Base-by-base conservation (phyloP, 2,797 vertebrate species). In the Enteromius trimaculatus region DNA sequence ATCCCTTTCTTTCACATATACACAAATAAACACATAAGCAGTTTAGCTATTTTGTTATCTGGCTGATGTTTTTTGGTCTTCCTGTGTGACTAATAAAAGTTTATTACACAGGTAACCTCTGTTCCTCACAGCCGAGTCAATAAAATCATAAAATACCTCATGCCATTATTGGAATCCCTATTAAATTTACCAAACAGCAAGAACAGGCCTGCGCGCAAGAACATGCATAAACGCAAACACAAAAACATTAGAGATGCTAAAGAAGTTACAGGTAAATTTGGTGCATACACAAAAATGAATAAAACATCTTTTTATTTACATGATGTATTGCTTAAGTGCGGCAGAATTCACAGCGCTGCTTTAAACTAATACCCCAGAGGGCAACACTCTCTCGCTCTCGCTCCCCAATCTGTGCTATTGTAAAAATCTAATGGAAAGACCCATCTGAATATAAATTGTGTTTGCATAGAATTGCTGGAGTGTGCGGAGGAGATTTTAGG, bases 261-360 rank as follows among this genome's bases (percentile, higher is more conserved):
- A 90, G 81, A 91, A 90, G 88, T 90, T 89, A 90, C 92, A 93
- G 89, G 93, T 94, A 92, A 88, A 86, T 64, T 53, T 66, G 47
- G 62, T 39, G 71, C 70, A 68, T 51, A 68, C 80, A 83, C 47
- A 66, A 37, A 65, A 37, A 94, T 95, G 93, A 95, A 95, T 95
- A 95, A 95, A 94, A 94, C 94, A 95, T 94, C 11, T 26, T 6
- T 77, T 80, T 88, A 93, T 95, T 94, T 94, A 93, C 92, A 93
- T 94, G 94, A 94, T 89, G 89, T 91, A 92, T 90, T 90, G 88
- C 92, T 93, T 90, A 89, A 85, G 77, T 88, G 85, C 80, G 78
- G 89, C 87, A 72, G 91, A 92, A 91, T 93, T 88, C 89, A 85
- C 91, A 69, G 88, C 88, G 47, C 19, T 89, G 89, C 92, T 93